phyloP scores from a whole-genome alignment of 2,888 invertebrate genomes.

The Agonopterix alstromeriana region DNA sequence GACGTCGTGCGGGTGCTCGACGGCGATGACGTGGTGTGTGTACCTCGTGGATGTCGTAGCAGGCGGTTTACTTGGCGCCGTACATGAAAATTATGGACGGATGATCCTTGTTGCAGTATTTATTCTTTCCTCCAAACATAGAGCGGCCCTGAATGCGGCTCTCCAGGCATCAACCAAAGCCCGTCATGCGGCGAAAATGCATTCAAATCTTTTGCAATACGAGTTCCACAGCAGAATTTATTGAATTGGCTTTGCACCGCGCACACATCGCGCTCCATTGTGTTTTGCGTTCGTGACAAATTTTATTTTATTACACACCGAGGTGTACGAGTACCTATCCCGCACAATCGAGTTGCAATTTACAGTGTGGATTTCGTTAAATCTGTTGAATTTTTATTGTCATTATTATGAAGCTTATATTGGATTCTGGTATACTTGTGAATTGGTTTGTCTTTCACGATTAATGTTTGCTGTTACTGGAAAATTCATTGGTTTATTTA shows the following conservation, averaged over 20 bases:
- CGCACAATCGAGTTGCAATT: slow-evolving; percentile 14
- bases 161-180: slow-evolving; percentile 19
- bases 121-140: neutral
- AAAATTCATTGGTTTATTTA: too few relatives aligned
- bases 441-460: too few relatives aligned
- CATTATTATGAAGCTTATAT: slow-evolving; percentile 6
- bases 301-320: slow-evolving; percentile 39
- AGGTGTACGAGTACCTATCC: slow-evolving; percentile 5
- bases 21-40: too few relatives aligned
- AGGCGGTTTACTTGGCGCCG: too few relatives aligned
- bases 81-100: too few relatives aligned
- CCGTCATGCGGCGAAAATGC: slow-evolving; percentile 51
- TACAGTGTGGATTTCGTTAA: slow-evolving; percentile 8
- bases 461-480: too few relatives aligned
- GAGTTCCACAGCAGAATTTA: slow-evolving; percentile 49
- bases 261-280: slow-evolving; percentile 45
- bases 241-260: slow-evolving; percentile 60
- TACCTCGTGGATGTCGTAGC: too few relatives aligned
- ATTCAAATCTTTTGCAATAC: slow-evolving; percentile 58
- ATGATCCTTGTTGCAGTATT: slow-evolving; percentile 5
- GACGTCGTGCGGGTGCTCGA: too few relatives aligned
- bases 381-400: neutral
- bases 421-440: too few relatives aligned
- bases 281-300: slow-evolving; percentile 44
- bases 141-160: slow-evolving; percentile 14